Base-by-base conservation (phyloP, 1,140 invertebrate species). In the Glossosoma conforme region DNA sequence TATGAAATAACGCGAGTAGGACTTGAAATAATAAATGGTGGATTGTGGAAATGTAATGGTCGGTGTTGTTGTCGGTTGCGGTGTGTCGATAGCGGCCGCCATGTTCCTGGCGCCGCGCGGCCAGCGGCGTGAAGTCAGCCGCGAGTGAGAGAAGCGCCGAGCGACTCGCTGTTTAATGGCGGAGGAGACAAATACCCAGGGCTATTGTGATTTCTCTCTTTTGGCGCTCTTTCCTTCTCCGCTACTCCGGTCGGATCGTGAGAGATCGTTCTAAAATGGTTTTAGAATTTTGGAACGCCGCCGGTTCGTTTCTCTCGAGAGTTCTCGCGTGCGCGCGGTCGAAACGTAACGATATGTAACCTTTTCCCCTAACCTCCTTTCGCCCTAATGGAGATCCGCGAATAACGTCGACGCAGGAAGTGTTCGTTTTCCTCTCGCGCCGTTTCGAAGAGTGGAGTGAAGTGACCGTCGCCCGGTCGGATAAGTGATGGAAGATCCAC, bases 291-390 rank as follows among this genome's bases (percentile, higher is more conserved):
- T 44, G 19, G 41, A 44, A 44, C 41, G 14, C 32, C 32, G 48
- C 38, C 41, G 48, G 41, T 28, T 37, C 20, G 32, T 51, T 24
- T 18, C 30, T 44, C 15, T 33, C 25, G 30, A 25, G 48, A 30
- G 48, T 51, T 44, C 44, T 51, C 44, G 35, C 38, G 48, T 69
- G 71, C 69, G 67, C 66, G 67, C 60, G 56, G 62, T 65, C 66
- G 62, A 69, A 67, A 64, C 65, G 69, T 70, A 68, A 72, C 69
- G 71, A 78, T 77, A 71, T 72, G 71, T 76, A 75, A 76, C 72
- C 74, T 77, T 77, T 77, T 78, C 76, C 68, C 77, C 77, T 80
- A 80, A 80, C 78, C 78, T 80, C 77, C 75, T 78, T 79, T 78
- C 69, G 77, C 77, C 75, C 77, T 78, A 79, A 77, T 80, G 76